phyloP scores from a whole-genome alignment of 1,140 invertebrate species.

The Leptinotarsa defecta region DNA sequence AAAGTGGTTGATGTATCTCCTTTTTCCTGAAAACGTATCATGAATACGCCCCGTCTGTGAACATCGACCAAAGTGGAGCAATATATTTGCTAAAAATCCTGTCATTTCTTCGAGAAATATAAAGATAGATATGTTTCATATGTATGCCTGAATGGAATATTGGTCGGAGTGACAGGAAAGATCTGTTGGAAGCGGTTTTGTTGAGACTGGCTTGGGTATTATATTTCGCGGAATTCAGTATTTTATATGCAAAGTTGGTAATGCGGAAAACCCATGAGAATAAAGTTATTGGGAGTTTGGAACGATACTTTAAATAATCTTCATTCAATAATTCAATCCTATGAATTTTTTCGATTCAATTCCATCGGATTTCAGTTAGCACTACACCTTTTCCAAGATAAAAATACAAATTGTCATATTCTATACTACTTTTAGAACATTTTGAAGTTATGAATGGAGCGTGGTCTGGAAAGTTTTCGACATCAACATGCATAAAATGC shows the following conservation, averaged over 20 bases:
- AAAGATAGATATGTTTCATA: conserved; percentile 7
- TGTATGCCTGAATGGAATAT: conserved; percentile 1
- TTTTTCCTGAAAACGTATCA: conserved; percentile 13
- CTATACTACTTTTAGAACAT: too few relatives aligned
- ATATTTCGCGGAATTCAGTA: neutral
- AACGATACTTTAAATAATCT: too few relatives aligned
- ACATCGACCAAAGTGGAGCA: conserved; percentile 5
- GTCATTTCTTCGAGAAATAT: conserved; percentile 11
- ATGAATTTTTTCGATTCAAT: too few relatives aligned
- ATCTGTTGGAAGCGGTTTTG: conserved; percentile 2
- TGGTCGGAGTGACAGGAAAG: neutral
- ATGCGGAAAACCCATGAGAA: neutral
- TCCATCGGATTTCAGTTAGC: too few relatives aligned
- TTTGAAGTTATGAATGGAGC: too few relatives aligned
- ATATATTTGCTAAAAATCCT: conserved; percentile 18
- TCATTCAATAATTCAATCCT: too few relatives aligned
- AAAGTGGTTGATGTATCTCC: conserved; percentile 16
- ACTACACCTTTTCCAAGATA: too few relatives aligned
- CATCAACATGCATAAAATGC: too few relatives aligned
- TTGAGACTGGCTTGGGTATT: neutral
- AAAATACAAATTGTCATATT: too few relatives aligned
- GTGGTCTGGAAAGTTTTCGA: too few relatives aligned
- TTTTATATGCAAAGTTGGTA: neutral
- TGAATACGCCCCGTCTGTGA: conserved; percentile 18
- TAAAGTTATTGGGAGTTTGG: too few relatives aligned